These are phyloP conservation scores for Meteorus colon DNA, from an alignment of 2,888 invertebrate genomes.

Conservation along the genomic window DNA sequence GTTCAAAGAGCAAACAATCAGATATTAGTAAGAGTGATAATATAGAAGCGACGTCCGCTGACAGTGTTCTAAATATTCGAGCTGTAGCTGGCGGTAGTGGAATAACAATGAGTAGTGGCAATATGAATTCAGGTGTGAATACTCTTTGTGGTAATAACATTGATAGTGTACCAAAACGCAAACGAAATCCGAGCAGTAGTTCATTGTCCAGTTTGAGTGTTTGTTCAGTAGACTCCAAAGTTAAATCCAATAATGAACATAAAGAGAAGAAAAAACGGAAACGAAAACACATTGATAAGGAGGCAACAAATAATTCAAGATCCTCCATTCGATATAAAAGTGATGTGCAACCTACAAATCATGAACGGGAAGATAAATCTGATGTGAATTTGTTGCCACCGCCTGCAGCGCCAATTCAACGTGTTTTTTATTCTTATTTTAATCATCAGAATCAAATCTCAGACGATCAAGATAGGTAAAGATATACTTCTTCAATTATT, in stretches of 20 bases:
- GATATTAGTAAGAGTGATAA: conserved; percentile 36
- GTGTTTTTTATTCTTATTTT: conserved; percentile 83
- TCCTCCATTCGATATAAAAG: conserved; percentile 71
- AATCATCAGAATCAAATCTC: conserved; percentile 79
- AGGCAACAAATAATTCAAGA: conserved; percentile 55
- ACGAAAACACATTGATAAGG: conserved; percentile 63
- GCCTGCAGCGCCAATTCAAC: conserved; percentile 66
- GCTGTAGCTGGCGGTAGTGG: conserved; percentile 50
- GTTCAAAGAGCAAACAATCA: conserved; percentile 49
- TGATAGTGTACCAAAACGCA: conserved; percentile 60
- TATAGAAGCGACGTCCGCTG: conserved; percentile 35
- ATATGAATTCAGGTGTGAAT: conserved; percentile 47
- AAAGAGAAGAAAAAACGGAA: conserved; percentile 68
- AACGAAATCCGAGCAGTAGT: conserved; percentile 65
- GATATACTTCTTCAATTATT: conserved; percentile 11
- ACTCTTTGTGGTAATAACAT: conserved; percentile 45
- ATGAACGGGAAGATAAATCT: conserved; percentile 78
- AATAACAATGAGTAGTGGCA: conserved; percentile 39
- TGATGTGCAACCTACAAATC: conserved; percentile 79
- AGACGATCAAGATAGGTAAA: conserved; percentile 79
- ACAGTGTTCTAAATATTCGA: conserved; percentile 50
- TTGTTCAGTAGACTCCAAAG: conserved; percentile 65
- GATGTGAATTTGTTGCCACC: conserved; percentile 64
- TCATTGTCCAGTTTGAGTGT: conserved; percentile 67
- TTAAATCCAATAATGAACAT: conserved; percentile 61